These are phyloP conservation scores for Distichodus sexfasciatus DNA, from an alignment of 2,797 vertebrate genomes.

Conservation along the genomic window DNA sequence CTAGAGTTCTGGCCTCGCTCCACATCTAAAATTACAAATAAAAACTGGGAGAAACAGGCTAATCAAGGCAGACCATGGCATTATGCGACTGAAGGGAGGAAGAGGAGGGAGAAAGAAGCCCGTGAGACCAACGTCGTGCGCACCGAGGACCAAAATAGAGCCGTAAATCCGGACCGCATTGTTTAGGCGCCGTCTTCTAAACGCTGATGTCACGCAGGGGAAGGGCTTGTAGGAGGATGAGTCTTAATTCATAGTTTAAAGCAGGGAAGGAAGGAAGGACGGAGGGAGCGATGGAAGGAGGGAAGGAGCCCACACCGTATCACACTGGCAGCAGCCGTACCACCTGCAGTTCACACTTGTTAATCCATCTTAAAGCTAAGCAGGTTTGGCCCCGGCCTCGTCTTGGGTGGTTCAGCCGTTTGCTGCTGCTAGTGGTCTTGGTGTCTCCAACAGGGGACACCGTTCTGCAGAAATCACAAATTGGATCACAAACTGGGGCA, in stretches of 20 bases:
- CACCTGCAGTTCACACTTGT: too few species aligned
- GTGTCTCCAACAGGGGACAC: too few species aligned
- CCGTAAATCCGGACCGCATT: constrained; percentile 24
- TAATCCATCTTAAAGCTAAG: too few species aligned
- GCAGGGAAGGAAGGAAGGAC: not conserved
- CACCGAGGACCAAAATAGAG: constrained; percentile 28
- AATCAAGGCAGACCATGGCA: constrained; percentile 9
- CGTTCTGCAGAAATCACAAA: too few species aligned
- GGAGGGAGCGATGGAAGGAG: not conserved
- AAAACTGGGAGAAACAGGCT: constrained; percentile 19
- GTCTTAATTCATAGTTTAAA: constrained; percentile 48
- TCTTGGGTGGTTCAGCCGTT: too few species aligned
- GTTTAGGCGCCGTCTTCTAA: constrained; percentile 36
- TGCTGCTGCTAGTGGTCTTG: too few species aligned
- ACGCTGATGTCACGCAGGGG: constrained; percentile 10
- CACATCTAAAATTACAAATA: constrained; percentile 28
- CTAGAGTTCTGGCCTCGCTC: constrained; percentile 17
- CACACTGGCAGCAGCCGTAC: too few species aligned
- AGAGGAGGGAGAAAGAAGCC: constrained; percentile 19
- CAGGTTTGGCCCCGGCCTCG: too few species aligned
- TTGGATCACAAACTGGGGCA: too few species aligned
- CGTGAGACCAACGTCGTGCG: constrained; percentile 5
- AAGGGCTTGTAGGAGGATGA: not conserved
- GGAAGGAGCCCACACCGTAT: too few species aligned
- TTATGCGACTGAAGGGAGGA: constrained; percentile 12